Percentiles rank a stretch among this genome's conserved stretches.
These are phyloP conservation scores for Agrypnus murinus DNA, from an alignment of 2,888 invertebrate genomes.

Conservation along the genomic window DNA sequence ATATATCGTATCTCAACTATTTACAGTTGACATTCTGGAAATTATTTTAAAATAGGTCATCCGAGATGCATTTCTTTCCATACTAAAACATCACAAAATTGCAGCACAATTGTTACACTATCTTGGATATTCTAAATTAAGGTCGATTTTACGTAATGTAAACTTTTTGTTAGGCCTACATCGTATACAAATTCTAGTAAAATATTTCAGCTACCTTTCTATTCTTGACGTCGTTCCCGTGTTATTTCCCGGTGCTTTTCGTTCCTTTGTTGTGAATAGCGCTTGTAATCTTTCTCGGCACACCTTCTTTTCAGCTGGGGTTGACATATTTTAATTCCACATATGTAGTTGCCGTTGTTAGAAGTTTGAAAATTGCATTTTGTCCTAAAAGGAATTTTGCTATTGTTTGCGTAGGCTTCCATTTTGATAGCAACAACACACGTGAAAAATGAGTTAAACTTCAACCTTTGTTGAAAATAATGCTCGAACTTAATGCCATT, in stretches of 20 bases:
- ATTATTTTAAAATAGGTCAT: too few species aligned
- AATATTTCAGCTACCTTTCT: constrained; percentile 7
- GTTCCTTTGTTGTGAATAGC: constrained; percentile 25
- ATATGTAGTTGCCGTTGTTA: constrained; percentile 24
- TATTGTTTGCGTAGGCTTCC: constrained; percentile 26
- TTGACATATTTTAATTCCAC: constrained; percentile 26
- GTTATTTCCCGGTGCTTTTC: constrained; percentile 14
- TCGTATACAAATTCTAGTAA: background rate
- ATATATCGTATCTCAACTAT: too few species aligned
- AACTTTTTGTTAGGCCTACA: too few species aligned
- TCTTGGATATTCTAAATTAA: too few species aligned
- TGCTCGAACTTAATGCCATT: constrained; percentile 39
- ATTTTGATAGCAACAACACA: constrained; percentile 30
- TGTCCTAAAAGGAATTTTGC: background rate
- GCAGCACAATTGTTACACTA: too few species aligned
- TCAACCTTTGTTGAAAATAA: constrained; percentile 41
- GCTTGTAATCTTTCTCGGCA: constrained; percentile 25
- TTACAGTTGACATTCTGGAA: too few species aligned
- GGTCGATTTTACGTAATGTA: too few species aligned
- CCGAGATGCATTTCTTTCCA: too few species aligned
- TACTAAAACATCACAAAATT: too few species aligned
- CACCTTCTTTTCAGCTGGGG: constrained; percentile 26
- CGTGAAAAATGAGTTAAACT: constrained; percentile 43
- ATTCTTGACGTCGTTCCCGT: constrained; percentile 13
- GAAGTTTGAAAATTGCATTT: constrained; percentile 32